Conservation (phyloP, 2,797 vertebrate species). For the Anguilla marmorata region DNA sequence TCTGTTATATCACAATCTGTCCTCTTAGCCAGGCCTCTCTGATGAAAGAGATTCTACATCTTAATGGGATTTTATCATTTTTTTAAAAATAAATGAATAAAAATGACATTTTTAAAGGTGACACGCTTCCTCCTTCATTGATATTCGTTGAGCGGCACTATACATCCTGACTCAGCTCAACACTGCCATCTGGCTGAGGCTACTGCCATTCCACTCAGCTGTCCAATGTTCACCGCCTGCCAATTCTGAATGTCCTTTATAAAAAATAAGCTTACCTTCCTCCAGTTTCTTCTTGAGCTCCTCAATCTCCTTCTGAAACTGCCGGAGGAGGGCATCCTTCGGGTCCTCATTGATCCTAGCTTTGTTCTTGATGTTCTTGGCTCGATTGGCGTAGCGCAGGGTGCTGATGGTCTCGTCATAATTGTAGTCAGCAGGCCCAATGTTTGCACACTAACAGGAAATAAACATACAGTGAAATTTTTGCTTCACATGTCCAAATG, state of each 20-base stretch:
- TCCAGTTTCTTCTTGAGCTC: conserved; percentile 95
- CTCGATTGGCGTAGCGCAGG: conserved; percentile 92
- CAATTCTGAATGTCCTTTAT: not conserved
- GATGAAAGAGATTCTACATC: too few relatives aligned
- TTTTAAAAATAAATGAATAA: not conserved
- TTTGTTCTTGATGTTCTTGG: conserved; percentile 99
- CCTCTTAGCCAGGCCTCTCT: too few relatives aligned
- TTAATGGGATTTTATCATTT: not conserved
- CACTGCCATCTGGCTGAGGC: conserved; percentile 26
- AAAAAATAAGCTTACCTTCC: conserved; percentile 77
- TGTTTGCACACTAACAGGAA: conserved; percentile 88
- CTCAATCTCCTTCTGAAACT: conserved; percentile 99
- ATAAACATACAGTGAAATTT: not conserved
- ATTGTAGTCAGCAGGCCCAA: conserved; percentile 97
- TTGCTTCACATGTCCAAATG: not conserved
- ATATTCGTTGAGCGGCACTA: not conserved
- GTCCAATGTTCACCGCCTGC: not conserved
- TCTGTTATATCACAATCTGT: too few relatives aligned
- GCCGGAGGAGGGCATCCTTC: conserved; percentile 91
- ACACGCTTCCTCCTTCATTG: not conserved
- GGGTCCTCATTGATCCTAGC: conserved; percentile 98
- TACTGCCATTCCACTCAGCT: not conserved
- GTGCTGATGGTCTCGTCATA: conserved; percentile 99
- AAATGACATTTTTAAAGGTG: not conserved
- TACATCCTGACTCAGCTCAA: not conserved